phyloP scores from a whole-genome alignment of 1,140 invertebrate genomes.

The Heliothis virescens region DNA sequence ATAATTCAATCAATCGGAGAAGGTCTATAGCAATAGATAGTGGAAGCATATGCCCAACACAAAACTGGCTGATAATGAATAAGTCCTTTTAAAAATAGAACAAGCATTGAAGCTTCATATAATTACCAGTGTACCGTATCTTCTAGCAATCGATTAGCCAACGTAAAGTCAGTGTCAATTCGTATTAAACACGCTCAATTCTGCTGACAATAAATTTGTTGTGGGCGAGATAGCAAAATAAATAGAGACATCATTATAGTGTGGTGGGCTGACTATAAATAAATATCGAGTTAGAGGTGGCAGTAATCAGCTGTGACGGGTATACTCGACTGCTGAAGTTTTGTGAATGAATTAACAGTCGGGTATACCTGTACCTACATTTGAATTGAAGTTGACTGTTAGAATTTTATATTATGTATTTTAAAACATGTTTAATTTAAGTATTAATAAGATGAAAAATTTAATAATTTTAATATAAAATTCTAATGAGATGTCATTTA shows the following conservation, averaged over 20 bases:
- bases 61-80: too few species aligned
- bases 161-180: slow-evolving; percentile 2
- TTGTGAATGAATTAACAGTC: background rate
- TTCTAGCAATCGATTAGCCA: slow-evolving; percentile 8
- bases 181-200: slow-evolving; percentile 22
- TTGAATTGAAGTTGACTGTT: background rate
- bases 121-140: too few species aligned
- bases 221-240: slow-evolving; percentile 21
- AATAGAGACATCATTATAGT: slow-evolving; percentile 22
- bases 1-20: too few species aligned
- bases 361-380: background rate
- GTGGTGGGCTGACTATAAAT: slow-evolving; percentile 24
- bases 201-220: slow-evolving; percentile 15
- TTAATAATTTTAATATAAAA: too few species aligned
- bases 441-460: too few species aligned
- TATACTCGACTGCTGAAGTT: slow-evolving; percentile 17
- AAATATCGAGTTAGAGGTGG: slow-evolving; percentile 18
- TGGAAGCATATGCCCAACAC: too few species aligned
- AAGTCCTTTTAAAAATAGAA: background rate
- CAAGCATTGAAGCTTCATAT: background rate
- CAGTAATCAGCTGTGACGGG: slow-evolving; percentile 32
- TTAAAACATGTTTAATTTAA: background rate
- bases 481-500: too few species aligned
- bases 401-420: background rate
- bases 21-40: too few species aligned